These are phyloP conservation scores for Caloenas nicobarica DNA, from an alignment of 2,113 vertebrate genomes.

Conservation along the genomic window DNA sequence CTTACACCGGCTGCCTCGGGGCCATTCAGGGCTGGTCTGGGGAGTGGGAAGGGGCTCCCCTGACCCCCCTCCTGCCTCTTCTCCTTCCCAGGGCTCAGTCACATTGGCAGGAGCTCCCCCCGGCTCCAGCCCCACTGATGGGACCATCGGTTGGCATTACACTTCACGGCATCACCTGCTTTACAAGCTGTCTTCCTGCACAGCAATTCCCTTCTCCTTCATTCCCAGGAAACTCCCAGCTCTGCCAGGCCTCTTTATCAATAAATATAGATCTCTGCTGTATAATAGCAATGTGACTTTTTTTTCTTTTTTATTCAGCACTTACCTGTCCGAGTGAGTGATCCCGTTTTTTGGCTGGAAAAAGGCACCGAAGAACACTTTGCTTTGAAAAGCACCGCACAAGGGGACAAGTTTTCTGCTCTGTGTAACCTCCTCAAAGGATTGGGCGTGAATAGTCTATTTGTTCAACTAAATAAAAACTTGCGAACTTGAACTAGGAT, in stretches of 20 bases:
- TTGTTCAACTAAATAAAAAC: not conserved
- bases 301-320: not conserved
- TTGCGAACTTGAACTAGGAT: not conserved
- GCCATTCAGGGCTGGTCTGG: not conserved
- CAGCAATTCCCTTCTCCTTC: not conserved
- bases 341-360: not conserved
- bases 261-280: not conserved
- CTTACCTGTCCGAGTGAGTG: not conserved
- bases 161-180: rapidly evolving
- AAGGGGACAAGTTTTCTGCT: not conserved
- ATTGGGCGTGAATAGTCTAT: rapidly evolving
- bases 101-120: not conserved
- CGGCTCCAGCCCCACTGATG: not conserved
- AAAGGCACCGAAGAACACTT: not conserved
- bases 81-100: rapidly evolving
- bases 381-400: not conserved
- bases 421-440: rapidly evolving
- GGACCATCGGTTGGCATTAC: not conserved
- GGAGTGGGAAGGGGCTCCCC: not conserved
- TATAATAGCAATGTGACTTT: not conserved
- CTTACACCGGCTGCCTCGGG: not conserved
- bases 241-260: not conserved
- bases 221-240: not conserved
- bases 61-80: not conserved
- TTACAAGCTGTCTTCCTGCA: not conserved